These are phyloP conservation scores for Hapalemur alaotrensis DNA, from an alignment of 2,797 vertebrate genomes.

Conservation along the genomic window DNA sequence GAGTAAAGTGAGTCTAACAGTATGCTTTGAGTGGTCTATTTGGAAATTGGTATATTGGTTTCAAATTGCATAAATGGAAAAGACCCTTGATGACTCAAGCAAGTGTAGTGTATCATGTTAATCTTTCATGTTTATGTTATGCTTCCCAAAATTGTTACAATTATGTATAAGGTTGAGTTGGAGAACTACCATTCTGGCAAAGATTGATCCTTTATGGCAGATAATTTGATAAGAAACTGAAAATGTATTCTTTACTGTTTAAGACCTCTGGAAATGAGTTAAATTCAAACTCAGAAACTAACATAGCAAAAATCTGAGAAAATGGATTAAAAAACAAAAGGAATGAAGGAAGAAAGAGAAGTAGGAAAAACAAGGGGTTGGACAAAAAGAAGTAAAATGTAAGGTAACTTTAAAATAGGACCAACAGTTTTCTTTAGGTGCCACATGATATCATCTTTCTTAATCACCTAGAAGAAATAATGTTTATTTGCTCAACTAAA, in stretches of 20 bases:
- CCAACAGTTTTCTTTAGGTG: not conserved
- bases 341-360: not conserved
- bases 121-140: not conserved
- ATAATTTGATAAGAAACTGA: conserved; percentile 17
- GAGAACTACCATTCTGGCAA: not conserved
- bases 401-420: not conserved
- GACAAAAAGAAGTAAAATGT: not conserved
- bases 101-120: not conserved
- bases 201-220: not conserved
- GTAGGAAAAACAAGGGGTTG: not conserved
- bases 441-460: not conserved
- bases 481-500: not conserved
- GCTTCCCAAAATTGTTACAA: not conserved
- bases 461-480: not conserved
- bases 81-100: not conserved
- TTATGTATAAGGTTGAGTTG: conserved; percentile 26
- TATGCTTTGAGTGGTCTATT: conserved; percentile 24
- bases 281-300: conserved; percentile 11
- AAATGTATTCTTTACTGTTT: not conserved
- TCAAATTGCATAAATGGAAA: conserved; percentile 4
- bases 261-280: conserved; percentile 26
- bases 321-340: conserved; percentile 24
- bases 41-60: conserved; percentile 24
- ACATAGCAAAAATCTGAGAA: not conserved
- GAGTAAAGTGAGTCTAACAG: not conserved